phyloP scores from a whole-genome alignment of 2,888 invertebrate species.

The Phaedon cochleariae region DNA sequence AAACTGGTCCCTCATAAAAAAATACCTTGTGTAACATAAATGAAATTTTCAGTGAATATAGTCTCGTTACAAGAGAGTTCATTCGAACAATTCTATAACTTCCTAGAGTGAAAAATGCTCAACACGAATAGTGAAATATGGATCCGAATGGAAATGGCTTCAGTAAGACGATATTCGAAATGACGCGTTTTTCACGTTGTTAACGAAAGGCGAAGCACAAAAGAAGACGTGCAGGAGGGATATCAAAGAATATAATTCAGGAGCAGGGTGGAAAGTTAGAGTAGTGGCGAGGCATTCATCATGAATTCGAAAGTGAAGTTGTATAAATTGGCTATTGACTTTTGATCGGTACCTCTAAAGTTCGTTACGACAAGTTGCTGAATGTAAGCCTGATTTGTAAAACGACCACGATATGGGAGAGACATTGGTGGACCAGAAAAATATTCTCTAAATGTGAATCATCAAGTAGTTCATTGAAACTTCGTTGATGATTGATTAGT shows the following conservation, averaged over 20 bases:
- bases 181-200: slow-evolving; percentile 12
- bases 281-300: slow-evolving; percentile 36
- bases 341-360: slow-evolving; percentile 51
- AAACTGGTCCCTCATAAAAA: too few relatives aligned
- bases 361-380: slow-evolving; percentile 57
- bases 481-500: too few relatives aligned
- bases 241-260: slow-evolving; percentile 26
- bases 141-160: not conserved
- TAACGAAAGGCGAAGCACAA: slow-evolving; percentile 9
- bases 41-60: too few relatives aligned
- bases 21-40: too few relatives aligned
- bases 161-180: slow-evolving; percentile 13
- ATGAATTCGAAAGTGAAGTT: slow-evolving; percentile 44
- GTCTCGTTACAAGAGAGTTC: too few relatives aligned
- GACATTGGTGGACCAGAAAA: slow-evolving; percentile 8
- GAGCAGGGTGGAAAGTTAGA: slow-evolving; percentile 34
- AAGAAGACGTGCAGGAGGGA: slow-evolving; percentile 14
- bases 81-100: not conserved
- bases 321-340: slow-evolving; percentile 55
- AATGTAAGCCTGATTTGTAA: slow-evolving; percentile 59
- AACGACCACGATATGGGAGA: slow-evolving; percentile 55
- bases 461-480: too few relatives aligned
- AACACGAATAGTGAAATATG: not conserved
- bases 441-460: not conserved
- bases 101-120: not conserved